These are phyloP conservation scores for Pagrus major DNA, from an alignment of 2,113 vertebrate genomes.

Conservation along the genomic window DNA sequence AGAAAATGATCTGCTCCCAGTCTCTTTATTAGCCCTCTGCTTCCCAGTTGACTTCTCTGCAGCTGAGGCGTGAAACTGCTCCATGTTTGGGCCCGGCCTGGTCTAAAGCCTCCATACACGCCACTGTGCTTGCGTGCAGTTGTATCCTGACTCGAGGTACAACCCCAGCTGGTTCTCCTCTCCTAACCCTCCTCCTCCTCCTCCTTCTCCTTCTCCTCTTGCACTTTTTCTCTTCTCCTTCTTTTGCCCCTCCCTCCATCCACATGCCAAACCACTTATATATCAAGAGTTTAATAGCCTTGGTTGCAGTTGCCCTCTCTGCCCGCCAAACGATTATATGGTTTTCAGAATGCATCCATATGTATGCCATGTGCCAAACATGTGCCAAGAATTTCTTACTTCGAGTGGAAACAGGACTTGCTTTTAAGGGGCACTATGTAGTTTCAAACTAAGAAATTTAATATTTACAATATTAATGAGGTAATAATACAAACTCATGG, in stretches of 20 bases:
- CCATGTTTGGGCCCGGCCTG: slow-evolving; percentile 47
- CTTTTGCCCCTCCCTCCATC: slow-evolving; percentile 15
- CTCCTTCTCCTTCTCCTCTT: slow-evolving; percentile 3
- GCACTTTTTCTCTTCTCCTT: slow-evolving; percentile 6
- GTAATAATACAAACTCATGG: too few species aligned
- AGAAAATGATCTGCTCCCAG: slow-evolving; percentile 46
- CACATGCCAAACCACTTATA: slow-evolving; percentile 58
- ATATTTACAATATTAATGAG: too few species aligned
- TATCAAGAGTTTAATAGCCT: slow-evolving; percentile 36
- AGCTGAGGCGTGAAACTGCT: slow-evolving; percentile 67
- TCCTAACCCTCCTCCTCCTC: slow-evolving; percentile 9
- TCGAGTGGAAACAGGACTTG: background rate
- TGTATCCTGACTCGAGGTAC: slow-evolving; percentile 52
- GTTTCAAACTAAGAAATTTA: too few species aligned
- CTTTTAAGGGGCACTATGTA: too few species aligned
- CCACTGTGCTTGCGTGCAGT: slow-evolving; percentile 55
- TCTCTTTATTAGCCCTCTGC: slow-evolving; percentile 51
- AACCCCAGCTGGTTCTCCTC: slow-evolving; percentile 56
- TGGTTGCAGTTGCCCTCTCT: slow-evolving; percentile 8
- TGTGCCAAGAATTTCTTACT: background rate
- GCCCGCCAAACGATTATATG: slow-evolving; percentile 10
- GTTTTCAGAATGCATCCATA: slow-evolving; percentile 43
- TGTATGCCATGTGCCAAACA: slow-evolving; percentile 7
- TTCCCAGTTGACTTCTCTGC: slow-evolving; percentile 64
- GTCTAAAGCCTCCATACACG: slow-evolving; percentile 12